Conservation (phyloP, 1,140 invertebrate species). For the Nautilus pompilius region DNA sequence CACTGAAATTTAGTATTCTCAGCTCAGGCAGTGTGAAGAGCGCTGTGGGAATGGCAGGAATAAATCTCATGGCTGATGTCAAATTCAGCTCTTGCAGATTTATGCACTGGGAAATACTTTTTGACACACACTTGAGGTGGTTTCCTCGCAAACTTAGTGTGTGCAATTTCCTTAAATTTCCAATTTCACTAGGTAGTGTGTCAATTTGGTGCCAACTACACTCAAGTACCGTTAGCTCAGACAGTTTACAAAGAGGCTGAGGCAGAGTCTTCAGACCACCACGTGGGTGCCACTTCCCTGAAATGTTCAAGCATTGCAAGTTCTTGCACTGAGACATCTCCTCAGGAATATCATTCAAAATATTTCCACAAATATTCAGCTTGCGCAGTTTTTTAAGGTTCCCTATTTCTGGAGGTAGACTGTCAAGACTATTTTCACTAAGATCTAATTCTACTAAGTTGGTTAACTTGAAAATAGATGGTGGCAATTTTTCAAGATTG, state of each 20-base stretch:
- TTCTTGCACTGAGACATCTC: conserved; percentile 31
- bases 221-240: conserved; percentile 33
- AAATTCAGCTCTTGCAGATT: conserved; percentile 34
- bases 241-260: conserved; percentile 28
- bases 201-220: conserved; percentile 46
- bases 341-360: conserved; percentile 26
- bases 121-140: conserved; percentile 34
- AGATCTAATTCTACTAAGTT: conserved; percentile 31
- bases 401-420: conserved; percentile 26
- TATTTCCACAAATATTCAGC: conserved; percentile 39
- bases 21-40: conserved; percentile 38
- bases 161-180: conserved; percentile 33
- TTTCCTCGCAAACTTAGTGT: conserved; percentile 40
- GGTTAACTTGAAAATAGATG: conserved; percentile 29
- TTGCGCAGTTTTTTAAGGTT: conserved; percentile 30
- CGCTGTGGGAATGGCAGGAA: conserved; percentile 38
- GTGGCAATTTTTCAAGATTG: conserved; percentile 32
- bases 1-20: conserved; percentile 38
- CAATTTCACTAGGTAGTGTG: conserved; percentile 38
- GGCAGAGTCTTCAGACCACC: conserved; percentile 34
- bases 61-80: conserved; percentile 39
- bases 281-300: conserved; percentile 44
- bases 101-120: conserved; percentile 31
- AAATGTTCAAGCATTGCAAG: conserved; percentile 35
- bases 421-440: conserved; percentile 37